Percentiles rank a stretch among this genome's conserved stretches.
Evolutionary conservation across 2,113 vertebrate genomes (phyloP).

Genomic region (Sitta europaea): DNA sequence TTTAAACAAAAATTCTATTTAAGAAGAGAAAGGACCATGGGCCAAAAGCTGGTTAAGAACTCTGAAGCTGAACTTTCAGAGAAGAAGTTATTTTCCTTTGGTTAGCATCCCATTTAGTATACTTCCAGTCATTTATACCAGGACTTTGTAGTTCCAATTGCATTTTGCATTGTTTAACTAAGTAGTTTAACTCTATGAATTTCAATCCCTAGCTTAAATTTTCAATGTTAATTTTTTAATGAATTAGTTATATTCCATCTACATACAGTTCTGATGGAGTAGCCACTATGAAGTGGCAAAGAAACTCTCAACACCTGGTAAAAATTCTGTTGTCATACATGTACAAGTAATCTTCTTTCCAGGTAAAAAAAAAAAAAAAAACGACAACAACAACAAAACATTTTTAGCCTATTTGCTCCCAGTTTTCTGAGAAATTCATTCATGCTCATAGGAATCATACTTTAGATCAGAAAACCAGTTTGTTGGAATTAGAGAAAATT

Average conservation of each 20-base stretch:
- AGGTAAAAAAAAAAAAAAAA: neutral
- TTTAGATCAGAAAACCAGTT: neutral
- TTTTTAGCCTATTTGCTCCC: neutral
- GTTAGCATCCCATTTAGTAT: neutral
- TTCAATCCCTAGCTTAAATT: neutral
- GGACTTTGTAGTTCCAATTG: neutral
- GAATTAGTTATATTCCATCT: neutral
- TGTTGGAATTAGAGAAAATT: neutral
- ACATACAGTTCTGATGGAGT: neutral
- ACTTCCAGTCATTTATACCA: neutral
- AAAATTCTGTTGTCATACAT: neutral
- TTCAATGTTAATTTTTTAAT: neutral
- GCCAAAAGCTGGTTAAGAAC: neutral
- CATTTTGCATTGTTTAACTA: neutral
- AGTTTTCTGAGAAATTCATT: neutral
- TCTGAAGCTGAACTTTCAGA: neutral
- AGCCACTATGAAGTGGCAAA: neutral
- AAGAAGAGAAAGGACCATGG: neutral
- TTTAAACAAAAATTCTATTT: conserved; percentile 20
- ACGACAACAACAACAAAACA: no score
- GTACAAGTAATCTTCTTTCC: neutral
- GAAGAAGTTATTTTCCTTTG: neutral
- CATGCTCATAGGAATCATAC: neutral
- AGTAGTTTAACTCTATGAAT: neutral
- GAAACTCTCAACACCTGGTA: neutral